These are phyloP conservation scores for Brachionus plicatilis DNA, from an alignment of 1,140 invertebrate species.

Conservation along the genomic window DNA sequence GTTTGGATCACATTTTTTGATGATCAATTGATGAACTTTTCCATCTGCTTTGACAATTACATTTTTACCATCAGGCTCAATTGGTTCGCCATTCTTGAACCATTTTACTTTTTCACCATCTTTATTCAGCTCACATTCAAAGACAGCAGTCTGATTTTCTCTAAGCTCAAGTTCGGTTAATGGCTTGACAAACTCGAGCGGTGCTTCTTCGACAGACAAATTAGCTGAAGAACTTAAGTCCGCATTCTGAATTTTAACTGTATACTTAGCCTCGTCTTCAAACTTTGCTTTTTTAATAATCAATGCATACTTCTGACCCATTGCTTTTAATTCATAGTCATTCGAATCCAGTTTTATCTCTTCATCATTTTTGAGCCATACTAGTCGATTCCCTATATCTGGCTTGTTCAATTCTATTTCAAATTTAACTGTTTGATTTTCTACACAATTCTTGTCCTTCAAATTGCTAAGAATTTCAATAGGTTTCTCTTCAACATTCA, in stretches of 20 bases:
- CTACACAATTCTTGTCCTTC: constrained; percentile 12
- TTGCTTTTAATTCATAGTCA: constrained; percentile 16
- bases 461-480: constrained; percentile 11
- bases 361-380: constrained; percentile 30
- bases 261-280: constrained; percentile 35
- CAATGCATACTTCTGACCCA: background rate
- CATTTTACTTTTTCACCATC: constrained; percentile 24
- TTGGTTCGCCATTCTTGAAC: constrained; percentile 32
- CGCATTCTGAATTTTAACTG: constrained; percentile 8
- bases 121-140: constrained; percentile 41
- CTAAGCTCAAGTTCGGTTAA: background rate
- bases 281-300: constrained; percentile 14
- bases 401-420: constrained; percentile 40
- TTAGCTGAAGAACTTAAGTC: background rate
- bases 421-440: constrained; percentile 27
- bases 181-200: constrained; percentile 7
- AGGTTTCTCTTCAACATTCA: constrained; percentile 19
- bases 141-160: constrained; percentile 2
- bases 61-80: constrained; percentile 11
- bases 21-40: constrained; percentile 19
- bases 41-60: constrained; percentile 25
- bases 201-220: constrained; percentile 35
- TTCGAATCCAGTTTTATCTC: background rate
- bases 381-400: background rate
- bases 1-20: constrained; percentile 26